Base-by-base conservation (phyloP, 2,797 vertebrate species). In the Spinibarbus caldwelli region DNA sequence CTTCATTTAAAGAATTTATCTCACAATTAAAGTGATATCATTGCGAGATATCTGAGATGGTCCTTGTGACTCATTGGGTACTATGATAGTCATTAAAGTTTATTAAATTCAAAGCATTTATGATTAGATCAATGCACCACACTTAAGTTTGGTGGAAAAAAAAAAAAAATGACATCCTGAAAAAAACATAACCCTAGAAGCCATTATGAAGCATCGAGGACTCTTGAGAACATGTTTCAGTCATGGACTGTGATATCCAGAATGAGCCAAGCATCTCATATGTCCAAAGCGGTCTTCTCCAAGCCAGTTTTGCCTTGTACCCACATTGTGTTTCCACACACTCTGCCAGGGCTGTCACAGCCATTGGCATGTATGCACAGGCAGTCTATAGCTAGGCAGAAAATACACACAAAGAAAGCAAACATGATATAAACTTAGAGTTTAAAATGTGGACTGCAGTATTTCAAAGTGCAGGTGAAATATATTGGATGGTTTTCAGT, bases 101-200 rank as follows among this genome's bases (percentile, higher is more conserved):
- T 75, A 88, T 86, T 86, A 82, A 86, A 86, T 84, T 71, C 43
- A 66, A 11, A 21, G 26, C 57, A 52, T 59, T 59, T 78, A 43
- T 57, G 62, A 41, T 41, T 41, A 43, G 54, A 62, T 41, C 23
- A 59, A 29, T 29, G 75, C 52, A 29, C 36, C 5, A 19, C 36
- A 62, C 49, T 77, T 57, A 38, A 0, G n/a, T n/a, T n/a, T n/a
- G n/a, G n/a, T n/a, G n/a, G n/a, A n/a, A n/a, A n/a, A n/a, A n/a
- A n/a, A n/a, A n/a, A n/a, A n/a, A n/a, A n/a, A n/a, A n/a, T n/a
- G n/a, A n/a, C n/a, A n/a, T n/a, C n/a, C n/a, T n/a, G n/a, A n/a
- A n/a, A n/a, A n/a, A n/a, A n/a, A n/a, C n/a, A n/a, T n/a, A n/a
- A n/a, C n/a, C n/a, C n/a, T n/a, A n/a, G n/a, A n/a, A n/a, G n/a